Base-by-base conservation (phyloP, 1,140 invertebrate genomes). In the Drosophila virilis region DNA sequence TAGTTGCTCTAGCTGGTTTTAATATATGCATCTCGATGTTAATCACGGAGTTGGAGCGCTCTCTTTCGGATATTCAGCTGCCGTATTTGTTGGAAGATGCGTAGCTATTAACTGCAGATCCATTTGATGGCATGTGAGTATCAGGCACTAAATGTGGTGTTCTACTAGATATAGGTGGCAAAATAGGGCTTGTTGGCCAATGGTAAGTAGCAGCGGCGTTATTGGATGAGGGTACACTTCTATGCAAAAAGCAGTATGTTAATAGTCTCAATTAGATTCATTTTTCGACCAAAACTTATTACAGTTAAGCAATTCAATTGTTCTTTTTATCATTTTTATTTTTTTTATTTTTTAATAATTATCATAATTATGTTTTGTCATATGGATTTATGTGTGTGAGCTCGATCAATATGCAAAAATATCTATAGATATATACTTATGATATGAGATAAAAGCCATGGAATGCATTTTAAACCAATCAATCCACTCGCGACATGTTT, bases 131-230 rank as follows among this genome's bases (percentile, higher is more conserved):
- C 85, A 94, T 93, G 78, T 91, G 78, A 72, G 95, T 95, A 89
- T 96, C 95, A 17, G 95, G 95, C 45, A 96, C 95, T 55, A 96
- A 94, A 92, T 96, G 95, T 54, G 95, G 95, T 74, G 95, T 95
- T 66, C 95, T 93, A 78, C 94, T 94, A 75, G 94, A 94, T 72
- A 95, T 94, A 59, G 95, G 94, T 69, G 95, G 95, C 77, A 96
- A 93, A 60, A 96, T 94, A 75, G 96, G 95, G 91, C 95, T 96
- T 58, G 94, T 94, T 73, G 95, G 95, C 95, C 95, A 96, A 42
- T 95, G 95, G 82, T 96, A 95, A 95, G 94, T 79, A 94, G 93
- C 92, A 94, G 92, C 79, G 93, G 92, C 79, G 94, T 92, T 86
- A 86, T 92, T 92, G 74, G 93, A 91, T 90, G 93, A 92, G 78